These are phyloP conservation scores for Perizoma flavofasciatum DNA, from an alignment of 2,888 invertebrate genomes.

Conservation along the genomic window DNA sequence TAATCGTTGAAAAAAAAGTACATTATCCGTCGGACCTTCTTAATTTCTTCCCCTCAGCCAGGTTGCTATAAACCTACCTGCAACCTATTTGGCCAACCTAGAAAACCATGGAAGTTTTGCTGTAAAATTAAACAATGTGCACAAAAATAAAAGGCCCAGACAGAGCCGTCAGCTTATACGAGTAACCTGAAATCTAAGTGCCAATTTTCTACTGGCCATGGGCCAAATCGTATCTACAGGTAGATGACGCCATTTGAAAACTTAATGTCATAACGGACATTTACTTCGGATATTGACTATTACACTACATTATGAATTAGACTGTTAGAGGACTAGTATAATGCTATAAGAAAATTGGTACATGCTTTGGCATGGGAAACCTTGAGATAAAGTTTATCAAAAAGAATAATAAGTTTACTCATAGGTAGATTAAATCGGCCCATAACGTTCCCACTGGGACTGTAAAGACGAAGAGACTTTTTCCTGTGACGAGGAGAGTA, in stretches of 20 bases:
- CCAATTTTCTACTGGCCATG: conserved; percentile 42
- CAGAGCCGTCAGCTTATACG: conserved; percentile 44
- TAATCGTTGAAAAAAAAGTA: no score
- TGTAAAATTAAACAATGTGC: conserved; percentile 32
- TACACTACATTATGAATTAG: conserved; percentile 9
- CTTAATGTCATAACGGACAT: conserved; percentile 36
- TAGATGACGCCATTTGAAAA: conserved; percentile 43
- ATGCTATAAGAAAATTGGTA: no score
- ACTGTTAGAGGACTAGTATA: no score
- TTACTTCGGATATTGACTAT: conserved; percentile 3
- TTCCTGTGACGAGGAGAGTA: no score
- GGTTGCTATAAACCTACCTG: conserved; percentile 11
- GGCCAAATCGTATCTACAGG: conserved; percentile 49
- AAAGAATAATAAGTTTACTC: no score
- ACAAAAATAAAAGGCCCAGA: conserved; percentile 41
- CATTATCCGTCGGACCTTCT: no score
- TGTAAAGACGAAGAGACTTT: no score
- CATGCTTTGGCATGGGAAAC: no score
- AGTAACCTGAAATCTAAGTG: conserved; percentile 43
- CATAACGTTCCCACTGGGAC: no score
- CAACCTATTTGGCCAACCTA: conserved; percentile 31
- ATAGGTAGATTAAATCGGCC: no score
- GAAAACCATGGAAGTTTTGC: conserved; percentile 33
- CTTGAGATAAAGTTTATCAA: no score
- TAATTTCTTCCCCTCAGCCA: no score